Evolutionary conservation across 2,888 invertebrate genomes (phyloP).

Genomic region (Nesidiocoris tenuis): DNA sequence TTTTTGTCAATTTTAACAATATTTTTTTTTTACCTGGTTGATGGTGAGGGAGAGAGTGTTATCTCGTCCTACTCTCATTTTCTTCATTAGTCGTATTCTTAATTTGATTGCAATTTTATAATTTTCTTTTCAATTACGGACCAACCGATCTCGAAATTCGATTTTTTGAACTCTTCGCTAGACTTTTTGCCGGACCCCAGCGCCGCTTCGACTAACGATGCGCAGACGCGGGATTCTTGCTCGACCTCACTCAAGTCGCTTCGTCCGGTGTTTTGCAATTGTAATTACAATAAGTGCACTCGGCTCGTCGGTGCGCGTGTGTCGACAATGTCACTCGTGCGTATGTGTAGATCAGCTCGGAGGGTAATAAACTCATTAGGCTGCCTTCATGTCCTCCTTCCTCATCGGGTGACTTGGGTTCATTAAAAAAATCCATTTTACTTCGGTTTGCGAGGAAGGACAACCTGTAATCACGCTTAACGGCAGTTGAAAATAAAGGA

Average conservation of each 20-base stretch:
- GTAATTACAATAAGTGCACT: background rate
- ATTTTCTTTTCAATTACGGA: too few species aligned
- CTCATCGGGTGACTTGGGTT: background rate
- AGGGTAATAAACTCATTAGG: background rate
- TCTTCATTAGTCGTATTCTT: too few species aligned
- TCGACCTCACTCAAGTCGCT: background rate
- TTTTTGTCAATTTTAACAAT: too few species aligned
- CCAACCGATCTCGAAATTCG: too few species aligned
- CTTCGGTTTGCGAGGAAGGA: background rate
- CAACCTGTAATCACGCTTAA: background rate
- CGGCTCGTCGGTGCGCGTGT: background rate
- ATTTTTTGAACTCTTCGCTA: too few species aligned
- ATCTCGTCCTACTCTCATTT: too few species aligned
- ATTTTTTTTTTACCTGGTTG: too few species aligned
- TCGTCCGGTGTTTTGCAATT: background rate
- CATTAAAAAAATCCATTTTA: background rate
- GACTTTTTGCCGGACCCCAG: too few species aligned
- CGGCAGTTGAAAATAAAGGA: background rate
- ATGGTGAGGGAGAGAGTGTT: too few species aligned
- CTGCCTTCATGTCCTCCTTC: background rate
- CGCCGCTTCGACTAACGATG: too few species aligned
- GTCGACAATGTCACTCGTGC: background rate
- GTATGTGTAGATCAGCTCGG: background rate
- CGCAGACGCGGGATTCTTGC: too few species aligned
- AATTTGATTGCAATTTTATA: too few species aligned